A percentile compares a stretch with the other conserved stretches of the same genome.
Evolutionary conservation across 2,888 invertebrate genomes (phyloP).

Genomic region (Furcula furcula): DNA sequence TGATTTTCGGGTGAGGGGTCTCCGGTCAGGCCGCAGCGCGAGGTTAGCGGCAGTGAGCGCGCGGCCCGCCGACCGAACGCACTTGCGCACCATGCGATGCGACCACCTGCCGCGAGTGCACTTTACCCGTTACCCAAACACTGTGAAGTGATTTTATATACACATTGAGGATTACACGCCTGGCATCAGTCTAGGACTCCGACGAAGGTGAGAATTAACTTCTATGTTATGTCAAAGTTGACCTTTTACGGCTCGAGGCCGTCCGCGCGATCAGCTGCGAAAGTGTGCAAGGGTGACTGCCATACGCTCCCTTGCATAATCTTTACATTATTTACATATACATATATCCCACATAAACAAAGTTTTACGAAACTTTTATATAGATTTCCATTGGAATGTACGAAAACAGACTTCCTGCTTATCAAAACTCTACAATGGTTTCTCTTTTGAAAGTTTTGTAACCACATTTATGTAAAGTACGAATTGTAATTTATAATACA

Average conservation of each 20-base stretch:
- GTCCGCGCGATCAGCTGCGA: slow-evolving; percentile 63
- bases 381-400: slow-evolving; percentile 2
- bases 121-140: slow-evolving; percentile 45
- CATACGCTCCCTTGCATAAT: slow-evolving; percentile 34
- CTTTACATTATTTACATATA: slow-evolving; percentile 1
- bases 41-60: slow-evolving; percentile 52
- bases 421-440: slow-evolving; percentile 26
- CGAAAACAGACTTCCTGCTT: slow-evolving; percentile 1
- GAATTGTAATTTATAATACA: slow-evolving; percentile 12
- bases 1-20: slow-evolving; percentile 18
- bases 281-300: slow-evolving; percentile 50
- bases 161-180: slow-evolving; percentile 51
- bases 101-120: slow-evolving; percentile 61
- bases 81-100: slow-evolving; percentile 57
- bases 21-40: not conserved
- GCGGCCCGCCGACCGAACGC: slow-evolving; percentile 57
- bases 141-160: slow-evolving; percentile 64
- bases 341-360: not conserved
- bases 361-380: not conserved
- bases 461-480: slow-evolving; percentile 39
- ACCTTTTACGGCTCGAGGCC: slow-evolving; percentile 43
- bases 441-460: slow-evolving; percentile 64
- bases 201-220: slow-evolving; percentile 40
- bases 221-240: slow-evolving; percentile 11
- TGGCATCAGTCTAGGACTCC: slow-evolving; percentile 21